These are phyloP conservation scores for Petrocephalus zakoni DNA, from an alignment of 2,113 vertebrate species.

Conservation along the genomic window DNA sequence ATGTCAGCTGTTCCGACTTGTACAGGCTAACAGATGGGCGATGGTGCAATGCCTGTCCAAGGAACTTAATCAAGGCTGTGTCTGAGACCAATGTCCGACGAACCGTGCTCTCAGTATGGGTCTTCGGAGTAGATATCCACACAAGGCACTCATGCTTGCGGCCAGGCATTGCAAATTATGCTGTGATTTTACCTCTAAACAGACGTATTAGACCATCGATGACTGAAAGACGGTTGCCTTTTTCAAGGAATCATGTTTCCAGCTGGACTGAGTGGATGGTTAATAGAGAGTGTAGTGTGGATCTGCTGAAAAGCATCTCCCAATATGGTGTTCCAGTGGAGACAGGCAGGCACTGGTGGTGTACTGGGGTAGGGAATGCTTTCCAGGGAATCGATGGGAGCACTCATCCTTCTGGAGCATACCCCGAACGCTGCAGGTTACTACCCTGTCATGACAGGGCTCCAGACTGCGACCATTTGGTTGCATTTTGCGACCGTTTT, in stretches of 20 bases:
- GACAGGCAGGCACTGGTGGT: too few relatives aligned
- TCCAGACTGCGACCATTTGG: too few relatives aligned
- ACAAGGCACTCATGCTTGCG: not conserved
- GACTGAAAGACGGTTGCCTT: not conserved
- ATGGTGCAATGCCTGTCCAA: not conserved
- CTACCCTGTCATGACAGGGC: too few relatives aligned
- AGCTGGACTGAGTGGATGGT: not conserved
- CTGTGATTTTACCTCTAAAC: not conserved
- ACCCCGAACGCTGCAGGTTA: too few relatives aligned
- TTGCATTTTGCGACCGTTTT: too few relatives aligned
- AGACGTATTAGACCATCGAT: not conserved
- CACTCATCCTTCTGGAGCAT: too few relatives aligned
- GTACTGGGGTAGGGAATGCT: too few relatives aligned
- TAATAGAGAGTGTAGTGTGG: not conserved
- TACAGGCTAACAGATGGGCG: not conserved
- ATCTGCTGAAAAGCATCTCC: not conserved
- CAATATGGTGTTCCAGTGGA: too few relatives aligned
- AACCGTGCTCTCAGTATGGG: not conserved
- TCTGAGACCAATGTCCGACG: not conserved
- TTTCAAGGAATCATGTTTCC: not conserved
- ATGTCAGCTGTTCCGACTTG: not conserved
- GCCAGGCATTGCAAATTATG: not conserved
- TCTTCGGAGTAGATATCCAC: not conserved
- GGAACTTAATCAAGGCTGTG: not conserved
- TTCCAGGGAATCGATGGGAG: too few relatives aligned